Base-by-base conservation (phyloP, 2,113 vertebrate species). In the Sialia sialis region DNA sequence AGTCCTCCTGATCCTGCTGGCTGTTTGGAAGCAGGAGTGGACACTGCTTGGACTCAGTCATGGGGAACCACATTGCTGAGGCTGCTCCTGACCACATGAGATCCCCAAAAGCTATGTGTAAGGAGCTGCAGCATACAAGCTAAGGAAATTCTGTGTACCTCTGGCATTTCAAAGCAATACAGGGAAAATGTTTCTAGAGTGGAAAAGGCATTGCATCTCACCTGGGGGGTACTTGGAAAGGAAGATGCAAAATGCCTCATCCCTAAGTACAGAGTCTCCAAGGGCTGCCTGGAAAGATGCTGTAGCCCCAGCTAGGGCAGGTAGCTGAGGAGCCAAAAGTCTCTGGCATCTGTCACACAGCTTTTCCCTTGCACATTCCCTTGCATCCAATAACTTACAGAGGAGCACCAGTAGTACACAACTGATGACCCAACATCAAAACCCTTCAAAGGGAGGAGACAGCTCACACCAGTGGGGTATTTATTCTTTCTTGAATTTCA, bases 51-150 rank as follows among this genome's bases (percentile, higher is more conserved):
- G 43, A 26, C 17, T 84, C 8, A 6, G 56, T 44, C 13, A 43
- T 19, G 11, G 49, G 13, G 52, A 93, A 46, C 17, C 1, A 0
- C 10, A 11, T 56, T 39, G 26, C 27, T 91, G 62, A 56, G 32
- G 6, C 23, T 5, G 0, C 49, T 46, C 20, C 7, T 74, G 34
- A 36, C 15, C 34, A 43, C 3, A 0, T 1, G 1, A 69, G 27
- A 41, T 3, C 7, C 17, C 23, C 60, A 74, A 56, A 85, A 78
- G 19, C 41, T 56, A 2, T 20, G 10, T 52, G 17, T 6, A 4
- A 78, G 64, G 36, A 36, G 14, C 54, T 73, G 32, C 59, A 59
- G 34, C 27, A 36, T 6, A 43, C 13, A 14, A 39, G 11, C 34
- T 87, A 26, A 84, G 44, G 26, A 77, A 87, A 60, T 64, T 69